A percentile compares a stretch with the other conserved stretches of the same genome.
phyloP scores from a whole-genome alignment of 2,888 invertebrate genomes.

The Cryptophagus acutangulus region DNA sequence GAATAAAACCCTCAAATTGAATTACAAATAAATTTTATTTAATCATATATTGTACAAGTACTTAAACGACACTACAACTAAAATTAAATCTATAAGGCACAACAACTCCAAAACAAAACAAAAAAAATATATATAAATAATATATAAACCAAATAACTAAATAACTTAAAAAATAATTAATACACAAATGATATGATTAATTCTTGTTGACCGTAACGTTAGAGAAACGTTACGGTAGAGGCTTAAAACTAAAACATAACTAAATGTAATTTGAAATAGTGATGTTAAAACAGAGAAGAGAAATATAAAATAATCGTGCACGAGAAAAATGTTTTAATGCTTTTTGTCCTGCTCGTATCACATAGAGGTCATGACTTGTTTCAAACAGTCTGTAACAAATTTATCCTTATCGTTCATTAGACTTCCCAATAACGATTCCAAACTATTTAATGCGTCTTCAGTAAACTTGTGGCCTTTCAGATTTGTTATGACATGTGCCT shows the following conservation, averaged over 20 bases:
- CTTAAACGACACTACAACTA: too few relatives aligned
- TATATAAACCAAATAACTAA: slow-evolving; percentile 25
- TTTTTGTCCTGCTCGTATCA: slow-evolving; percentile 32
- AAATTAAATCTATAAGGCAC: too few relatives aligned
- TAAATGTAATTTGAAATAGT: slow-evolving; percentile 19
- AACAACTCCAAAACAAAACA: slow-evolving; percentile 38
- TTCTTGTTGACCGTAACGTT: slow-evolving; percentile 42
- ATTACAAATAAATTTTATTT: too few relatives aligned
- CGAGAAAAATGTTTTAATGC: slow-evolving; percentile 13
- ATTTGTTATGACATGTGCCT: slow-evolving; percentile 59
- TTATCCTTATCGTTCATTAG: slow-evolving; percentile 50
- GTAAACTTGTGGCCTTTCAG: slow-evolving; percentile 63
- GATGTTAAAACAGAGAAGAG: slow-evolving; percentile 14
- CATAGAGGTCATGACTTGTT: slow-evolving; percentile 57
- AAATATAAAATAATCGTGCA: slow-evolving; percentile 7
- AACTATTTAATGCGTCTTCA: slow-evolving; percentile 56
- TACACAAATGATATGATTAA: slow-evolving; percentile 44
- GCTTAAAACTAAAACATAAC: slow-evolving; percentile 25
- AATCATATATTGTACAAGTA: too few relatives aligned
- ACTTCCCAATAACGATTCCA: slow-evolving; percentile 48
- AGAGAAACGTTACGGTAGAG: slow-evolving; percentile 21
- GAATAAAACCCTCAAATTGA: too few relatives aligned
- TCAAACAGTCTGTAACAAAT: slow-evolving; percentile 60
- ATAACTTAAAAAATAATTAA: slow-evolving; percentile 27
- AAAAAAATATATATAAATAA: too few relatives aligned